Evolutionary conservation across 2,888 invertebrate genomes (phyloP), one percentile per base, ranked within the genome.

Genomic region (Linnaemya tessellans): DNA sequence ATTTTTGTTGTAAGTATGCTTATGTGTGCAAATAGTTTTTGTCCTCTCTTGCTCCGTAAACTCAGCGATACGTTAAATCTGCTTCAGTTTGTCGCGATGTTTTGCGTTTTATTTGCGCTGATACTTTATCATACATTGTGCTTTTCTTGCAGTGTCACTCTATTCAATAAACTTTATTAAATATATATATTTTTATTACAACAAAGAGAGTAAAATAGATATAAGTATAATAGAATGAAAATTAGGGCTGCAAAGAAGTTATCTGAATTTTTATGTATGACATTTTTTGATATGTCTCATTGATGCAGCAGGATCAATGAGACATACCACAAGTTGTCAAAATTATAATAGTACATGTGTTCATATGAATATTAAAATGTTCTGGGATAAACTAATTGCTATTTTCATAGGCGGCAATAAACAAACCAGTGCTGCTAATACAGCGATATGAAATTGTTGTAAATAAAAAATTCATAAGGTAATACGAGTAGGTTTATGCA

Each of bases 41-140:
- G 8, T 22, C 15, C 13, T 20, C 13, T 9, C 20, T 62, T 41
- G 5, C 1, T 41, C 35, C 15, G 8, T 62, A 18, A 3, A 13
- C 10, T 1, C 20, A 25, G 10, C 22, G 13, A 15, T 41, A 58
- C 41, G 58, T 67, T 51, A 9, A 60, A 67, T 35, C 62, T 74
- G 58, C 41, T 73, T 49, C 73, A 73, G 65, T 80, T 73, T 73
- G 73, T 73, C 73, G 18, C 64, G 73, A 73, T 73, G 5, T 80
- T 80, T 73, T 80, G 67, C 56, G 65, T 65, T 73, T 60, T 67
- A 60, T 73, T 51, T 73, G 58, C 74, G 67, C 80, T 80, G 80
- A 73, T 80, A 80, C 73, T 80, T 60, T 41, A 74, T 74, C 67
- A 74, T 20, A 51, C 46, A 43, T 54, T 67, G 30, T 62, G 54